phyloP scores from a whole-genome alignment of 2,888 invertebrate genomes.

The Lithophane semibrunnea region DNA sequence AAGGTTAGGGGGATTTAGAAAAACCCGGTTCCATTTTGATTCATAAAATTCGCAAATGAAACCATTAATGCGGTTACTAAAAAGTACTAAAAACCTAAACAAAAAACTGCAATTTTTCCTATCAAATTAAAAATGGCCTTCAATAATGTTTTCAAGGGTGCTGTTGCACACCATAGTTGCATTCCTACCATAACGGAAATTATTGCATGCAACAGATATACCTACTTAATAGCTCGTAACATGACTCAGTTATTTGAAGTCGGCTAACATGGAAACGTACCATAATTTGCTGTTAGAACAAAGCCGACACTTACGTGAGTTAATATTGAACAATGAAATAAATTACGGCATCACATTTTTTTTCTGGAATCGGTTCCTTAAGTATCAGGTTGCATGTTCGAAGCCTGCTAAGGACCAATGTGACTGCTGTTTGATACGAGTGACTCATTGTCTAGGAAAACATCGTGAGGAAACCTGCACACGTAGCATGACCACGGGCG shows the following conservation, averaged over 20 bases:
- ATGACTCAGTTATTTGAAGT: conserved; percentile 58
- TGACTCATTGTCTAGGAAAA: background rate
- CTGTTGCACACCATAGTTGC: conserved; percentile 30
- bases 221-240: conserved; percentile 40
- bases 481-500: too few relatives aligned
- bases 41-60: background rate
- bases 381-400: conserved; percentile 25
- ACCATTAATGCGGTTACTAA: conserved; percentile 8
- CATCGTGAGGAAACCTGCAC: background rate
- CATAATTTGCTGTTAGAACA: conserved; percentile 50
- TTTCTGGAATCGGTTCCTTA: conserved; percentile 7
- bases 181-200: conserved; percentile 54
- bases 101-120: background rate
- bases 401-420: background rate
- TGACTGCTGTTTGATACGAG: background rate
- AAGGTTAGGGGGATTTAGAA: background rate
- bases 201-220: conserved; percentile 52
- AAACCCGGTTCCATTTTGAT: conserved; percentile 22
- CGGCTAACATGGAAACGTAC: conserved; percentile 55
- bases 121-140: conserved; percentile 8
- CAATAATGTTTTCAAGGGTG: conserved; percentile 34
- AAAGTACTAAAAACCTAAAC: background rate
- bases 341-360: conserved; percentile 35
- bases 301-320: conserved; percentile 43
- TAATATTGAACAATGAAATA: conserved; percentile 49